phyloP scores from a whole-genome alignment of 2,888 invertebrate species.

The Papilio demoleus region DNA sequence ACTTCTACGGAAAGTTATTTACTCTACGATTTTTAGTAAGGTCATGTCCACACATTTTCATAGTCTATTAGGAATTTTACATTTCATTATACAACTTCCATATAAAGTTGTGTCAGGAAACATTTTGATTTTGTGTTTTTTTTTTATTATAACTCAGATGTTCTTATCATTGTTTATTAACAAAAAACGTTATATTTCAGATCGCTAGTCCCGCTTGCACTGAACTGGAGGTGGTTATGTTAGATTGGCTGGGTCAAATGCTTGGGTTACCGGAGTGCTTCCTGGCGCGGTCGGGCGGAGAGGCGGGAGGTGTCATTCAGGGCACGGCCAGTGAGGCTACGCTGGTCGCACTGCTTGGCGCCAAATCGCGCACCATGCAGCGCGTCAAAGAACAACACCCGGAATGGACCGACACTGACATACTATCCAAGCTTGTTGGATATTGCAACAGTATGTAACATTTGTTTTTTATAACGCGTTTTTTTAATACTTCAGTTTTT shows the following conservation, averaged over 20 bases:
- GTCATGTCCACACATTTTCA: not conserved
- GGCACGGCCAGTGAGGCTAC: slow-evolving; percentile 98
- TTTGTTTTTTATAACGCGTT: no score
- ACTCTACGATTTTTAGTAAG: not conserved
- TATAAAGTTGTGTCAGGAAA: no score
- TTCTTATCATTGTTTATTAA: not conserved
- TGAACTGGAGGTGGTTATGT: slow-evolving; percentile 96
- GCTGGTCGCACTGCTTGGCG: slow-evolving; percentile 95
- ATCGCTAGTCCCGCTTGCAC: slow-evolving; percentile 98
- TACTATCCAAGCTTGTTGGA: slow-evolving; percentile 91
- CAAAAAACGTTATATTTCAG: slow-evolving; percentile 70
- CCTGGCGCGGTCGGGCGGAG: slow-evolving; percentile 91
- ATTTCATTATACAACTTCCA: not conserved
- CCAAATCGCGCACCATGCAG: slow-evolving; percentile 89
- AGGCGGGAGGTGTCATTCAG: slow-evolving; percentile 95
- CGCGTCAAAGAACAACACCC: slow-evolving; percentile 88
- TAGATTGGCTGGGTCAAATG: slow-evolving; percentile 98
- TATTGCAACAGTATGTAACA: slow-evolving; percentile 93
- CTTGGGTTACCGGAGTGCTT: slow-evolving; percentile 93
- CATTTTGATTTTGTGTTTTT: no score
- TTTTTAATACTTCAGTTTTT: no score
- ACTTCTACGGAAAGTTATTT: not conserved
- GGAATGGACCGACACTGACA: slow-evolving; percentile 88
- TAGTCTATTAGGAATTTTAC: not conserved
- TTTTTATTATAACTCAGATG: not conserved